phyloP scores from a whole-genome alignment of 2,888 invertebrate genomes.

The Prosapia bicincta region DNA sequence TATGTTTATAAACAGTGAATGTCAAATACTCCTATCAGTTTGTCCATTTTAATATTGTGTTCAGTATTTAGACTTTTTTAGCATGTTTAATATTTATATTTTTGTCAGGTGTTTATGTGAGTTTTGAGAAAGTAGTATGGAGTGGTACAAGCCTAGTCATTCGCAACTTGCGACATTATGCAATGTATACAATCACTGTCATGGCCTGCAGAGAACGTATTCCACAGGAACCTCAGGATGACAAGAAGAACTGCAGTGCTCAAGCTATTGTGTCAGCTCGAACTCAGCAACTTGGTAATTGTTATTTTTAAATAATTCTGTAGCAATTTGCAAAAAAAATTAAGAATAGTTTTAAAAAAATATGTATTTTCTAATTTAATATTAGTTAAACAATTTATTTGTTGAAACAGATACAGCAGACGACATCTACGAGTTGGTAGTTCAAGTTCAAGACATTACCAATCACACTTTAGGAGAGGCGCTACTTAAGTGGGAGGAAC shows the following conservation, averaged over 20 bases:
- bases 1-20: too few species aligned
- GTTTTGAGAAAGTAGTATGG: conserved; percentile 31
- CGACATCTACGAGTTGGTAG: conserved; percentile 53
- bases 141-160: conserved; percentile 53
- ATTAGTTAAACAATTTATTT: too few species aligned
- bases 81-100: too few species aligned
- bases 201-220: conserved; percentile 68
- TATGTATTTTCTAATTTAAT: too few species aligned
- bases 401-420: conserved; percentile 62
- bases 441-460: conserved; percentile 43
- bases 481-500: conserved; percentile 72
- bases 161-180: conserved; percentile 67
- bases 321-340: too few species aligned
- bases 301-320: too few species aligned
- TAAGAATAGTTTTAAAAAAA: too few species aligned
- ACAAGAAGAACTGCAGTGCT: conserved; percentile 53
- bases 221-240: conserved; percentile 39
- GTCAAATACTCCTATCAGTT: too few species aligned
- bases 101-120: conserved; percentile 13
- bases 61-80: too few species aligned
- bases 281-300: conserved; percentile 49
- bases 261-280: conserved; percentile 50
- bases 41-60: too few species aligned
- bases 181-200: conserved; percentile 70
- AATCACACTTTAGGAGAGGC: conserved; percentile 36